These are phyloP conservation scores for Idaea biselata DNA, from an alignment of 2,888 invertebrate species.

Conservation along the genomic window DNA sequence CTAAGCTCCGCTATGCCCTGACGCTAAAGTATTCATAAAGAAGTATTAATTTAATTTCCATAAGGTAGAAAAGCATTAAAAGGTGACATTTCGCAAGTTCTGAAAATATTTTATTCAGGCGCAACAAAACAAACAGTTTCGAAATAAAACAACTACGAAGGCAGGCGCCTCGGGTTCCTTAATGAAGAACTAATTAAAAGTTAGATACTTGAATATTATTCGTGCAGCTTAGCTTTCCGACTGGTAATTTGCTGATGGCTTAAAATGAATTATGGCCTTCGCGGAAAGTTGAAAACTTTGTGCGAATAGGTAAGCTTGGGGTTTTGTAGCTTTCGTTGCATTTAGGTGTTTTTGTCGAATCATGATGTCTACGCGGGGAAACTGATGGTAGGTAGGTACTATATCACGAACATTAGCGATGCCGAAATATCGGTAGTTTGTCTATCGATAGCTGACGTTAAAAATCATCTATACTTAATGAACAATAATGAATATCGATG, in stretches of 20 bases:
- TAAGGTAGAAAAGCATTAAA: not conserved
- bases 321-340: not conserved
- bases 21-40: too few species aligned
- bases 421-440: too few species aligned
- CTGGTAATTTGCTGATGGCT: slow-evolving; percentile 34
- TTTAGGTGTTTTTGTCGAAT: not conserved
- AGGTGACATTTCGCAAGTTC: not conserved
- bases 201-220: slow-evolving; percentile 39
- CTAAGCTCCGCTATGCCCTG: too few species aligned
- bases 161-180: slow-evolving; percentile 34
- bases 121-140: slow-evolving; percentile 42
- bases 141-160: slow-evolving; percentile 48
- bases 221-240: slow-evolving; percentile 22
- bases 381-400: too few species aligned
- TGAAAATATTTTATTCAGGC: slow-evolving; percentile 29
- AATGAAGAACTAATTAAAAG: slow-evolving; percentile 61
- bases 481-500: too few species aligned
- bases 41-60: not conserved
- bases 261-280: slow-evolving; percentile 32
- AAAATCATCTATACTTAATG: too few species aligned
- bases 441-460: too few species aligned
- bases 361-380: slow-evolving; percentile 1
- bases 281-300: slow-evolving; percentile 22
- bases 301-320: slow-evolving; percentile 19
- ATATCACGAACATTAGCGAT: too few species aligned